Base-by-base conservation (phyloP, 2,888 invertebrate species). In the Metallyticus violacea region DNA sequence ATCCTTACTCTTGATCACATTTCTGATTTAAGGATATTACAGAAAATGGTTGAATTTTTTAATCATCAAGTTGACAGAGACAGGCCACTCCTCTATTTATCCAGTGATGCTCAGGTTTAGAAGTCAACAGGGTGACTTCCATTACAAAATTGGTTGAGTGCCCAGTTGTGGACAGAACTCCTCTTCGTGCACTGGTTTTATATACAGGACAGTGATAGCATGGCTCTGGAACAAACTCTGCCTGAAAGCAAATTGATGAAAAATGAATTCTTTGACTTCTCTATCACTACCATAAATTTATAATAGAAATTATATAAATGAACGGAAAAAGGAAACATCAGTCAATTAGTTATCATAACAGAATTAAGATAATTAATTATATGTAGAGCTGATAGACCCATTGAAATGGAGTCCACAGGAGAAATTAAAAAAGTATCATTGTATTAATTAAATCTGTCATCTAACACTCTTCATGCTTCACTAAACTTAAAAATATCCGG, bases 61-160 rank as follows among this genome's bases (percentile, higher is more conserved):
- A 94, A 91, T 95, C 95, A 90, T 95, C 94, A 22, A 97, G 93
- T 90, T 97, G 97, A 85, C 96, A 96, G 87, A 97, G 92, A 86
- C 95, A 93, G 0, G 97, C 97, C 0, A 96, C 96, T 0, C 97
- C 97, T 88, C 97, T 93, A 89, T 95, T 95, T 79, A 97, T 96
- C 97, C 97, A 97, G 90, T 97, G 96, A 83, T 94, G 93, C 90
- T 96, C 93, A 0, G 94, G 93, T 85, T 93, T 89, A 88, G 93
- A 92, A 0, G 95, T 94, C 15, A 93, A 93, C 77, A 97, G 92
- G 0, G 94, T 93, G 87, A 96, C 95, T 88, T 93, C 95, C 93
- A 97, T 95, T 27, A 97, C 96, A 90, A 96, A 97, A 92, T 97
- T 97, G 77, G 97, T 96, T 0, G 96, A 97, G 90, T 97, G 97